A percentile compares a stretch with the other conserved stretches of the same genome.
Evolutionary conservation across 2,888 invertebrate species (phyloP).

Genomic region (Rhingia rostrata): DNA sequence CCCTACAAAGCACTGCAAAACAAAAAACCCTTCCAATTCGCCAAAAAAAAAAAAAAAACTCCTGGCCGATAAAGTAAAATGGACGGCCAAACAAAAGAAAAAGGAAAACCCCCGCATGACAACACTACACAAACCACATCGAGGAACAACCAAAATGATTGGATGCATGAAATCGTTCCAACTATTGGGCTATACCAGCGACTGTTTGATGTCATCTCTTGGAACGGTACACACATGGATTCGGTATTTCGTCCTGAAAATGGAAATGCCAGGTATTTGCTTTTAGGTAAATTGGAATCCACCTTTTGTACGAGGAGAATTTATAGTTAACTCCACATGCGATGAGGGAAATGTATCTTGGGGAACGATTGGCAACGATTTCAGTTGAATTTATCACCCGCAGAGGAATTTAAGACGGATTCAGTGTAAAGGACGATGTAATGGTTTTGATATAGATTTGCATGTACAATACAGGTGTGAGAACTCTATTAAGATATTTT

Average conservation of each 20-base stretch:
- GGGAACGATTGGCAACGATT: constrained; percentile 26
- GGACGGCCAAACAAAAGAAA: constrained; percentile 21
- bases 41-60: constrained; percentile 25
- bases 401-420: constrained; percentile 44
- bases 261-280: constrained; percentile 60
- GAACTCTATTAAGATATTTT: constrained; percentile 19
- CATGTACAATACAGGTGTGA: background rate
- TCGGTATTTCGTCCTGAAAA: constrained; percentile 24
- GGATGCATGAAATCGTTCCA: constrained; percentile 55
- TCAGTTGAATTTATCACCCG: constrained; percentile 45
- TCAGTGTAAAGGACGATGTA: constrained; percentile 16
- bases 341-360: background rate
- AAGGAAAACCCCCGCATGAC: constrained; percentile 6
- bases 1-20: constrained; percentile 5
- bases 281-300: constrained; percentile 69
- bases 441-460: constrained; percentile 20
- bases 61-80: constrained; percentile 59
- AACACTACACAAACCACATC: constrained; percentile 16
- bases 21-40: constrained; percentile 19
- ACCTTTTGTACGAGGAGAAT: constrained; percentile 47
- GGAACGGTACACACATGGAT: background rate
- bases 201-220: constrained; percentile 23
- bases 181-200: constrained; percentile 4
- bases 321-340: background rate
- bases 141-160: constrained; percentile 44